Conservation (phyloP, 30 jellyfish, hydroid and myxozoan genomes). For the Cassiopea xamachana region DNA sequence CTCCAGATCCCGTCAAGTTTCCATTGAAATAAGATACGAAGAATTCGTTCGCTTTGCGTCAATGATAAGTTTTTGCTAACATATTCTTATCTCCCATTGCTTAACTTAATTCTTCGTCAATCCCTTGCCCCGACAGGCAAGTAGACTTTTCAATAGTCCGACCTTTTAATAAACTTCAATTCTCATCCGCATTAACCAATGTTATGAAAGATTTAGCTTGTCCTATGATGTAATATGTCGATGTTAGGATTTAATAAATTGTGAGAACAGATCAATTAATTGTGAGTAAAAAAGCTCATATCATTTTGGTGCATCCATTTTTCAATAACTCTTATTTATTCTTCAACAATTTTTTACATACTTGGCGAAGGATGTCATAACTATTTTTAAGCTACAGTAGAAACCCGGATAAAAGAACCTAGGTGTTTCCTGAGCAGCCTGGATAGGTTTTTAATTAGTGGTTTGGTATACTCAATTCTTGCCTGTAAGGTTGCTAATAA, state of each 20-base stretch:
- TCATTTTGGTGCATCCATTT: too few species aligned
- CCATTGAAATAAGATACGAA: conserved; percentile 1
- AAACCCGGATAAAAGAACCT: too few species aligned
- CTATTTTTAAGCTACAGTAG: too few species aligned
- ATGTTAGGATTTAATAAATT: neutral
- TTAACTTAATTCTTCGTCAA: neutral
- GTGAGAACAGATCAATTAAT: neutral
- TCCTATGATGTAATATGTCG: neutral
- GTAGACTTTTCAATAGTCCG: neutral
- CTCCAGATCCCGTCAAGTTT: neutral
- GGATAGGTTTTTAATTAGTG: too few species aligned
- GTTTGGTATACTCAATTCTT: too few species aligned
- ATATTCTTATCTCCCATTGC: neutral
- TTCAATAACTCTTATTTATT: too few species aligned
- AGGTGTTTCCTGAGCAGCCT: too few species aligned
- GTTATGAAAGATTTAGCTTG: neutral
- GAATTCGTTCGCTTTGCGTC: neutral
- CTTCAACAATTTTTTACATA: too few species aligned
- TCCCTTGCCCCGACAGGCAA: conserved; percentile 13
- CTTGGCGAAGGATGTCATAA: too few species aligned
- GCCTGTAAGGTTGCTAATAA: too few species aligned
- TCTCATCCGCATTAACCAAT: neutral
- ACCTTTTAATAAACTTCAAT: neutral
- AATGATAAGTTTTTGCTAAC: neutral
- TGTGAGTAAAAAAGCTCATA: neutral